Base-by-base conservation (phyloP, 1,140 invertebrate species). In the Ptiloglossa arizonensis region DNA sequence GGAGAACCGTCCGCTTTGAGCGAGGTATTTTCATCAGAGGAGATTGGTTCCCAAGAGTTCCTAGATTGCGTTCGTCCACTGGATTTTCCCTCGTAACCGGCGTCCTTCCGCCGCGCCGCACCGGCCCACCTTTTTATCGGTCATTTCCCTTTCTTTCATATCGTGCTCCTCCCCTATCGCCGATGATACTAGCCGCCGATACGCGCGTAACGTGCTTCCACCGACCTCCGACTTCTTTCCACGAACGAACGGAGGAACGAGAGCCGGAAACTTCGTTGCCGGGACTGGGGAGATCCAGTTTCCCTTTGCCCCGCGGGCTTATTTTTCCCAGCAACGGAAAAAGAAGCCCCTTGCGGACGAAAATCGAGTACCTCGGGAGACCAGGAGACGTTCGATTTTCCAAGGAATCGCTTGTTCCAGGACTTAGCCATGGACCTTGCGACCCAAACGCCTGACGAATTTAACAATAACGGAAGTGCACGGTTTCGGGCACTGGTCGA, bases 1-100 rank as follows among this genome's bases (percentile, higher is more conserved):
- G 50, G 62, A 75, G 63, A 74, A 79, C 57, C 74, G 70, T 72
- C 75, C 72, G 71, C 76, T 83, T 75, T 74, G 82, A 73, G 57
- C 83, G 66, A 86, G 84, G 84, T 86, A 86, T 86, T 86, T 86
- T 86, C 85, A 86, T 86, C 83, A 86, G 83, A 88, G 85, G 77
- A 89, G 88, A 89, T 89, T 88, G 88, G 87, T 86, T 88, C 80
- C 86, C 79, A 67, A 79, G 85, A 88, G 83, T 88, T 87, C 77
- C 82, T 78, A 86, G 87, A 89, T 88, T 87, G 87, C 85, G 73
- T 88, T 81, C 71, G 78, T 71, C 75, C 75, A 63, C 52, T 75
- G 54, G 62, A 79, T 74, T 79, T 79, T 75, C 60, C 63, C 50
- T 66, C 48, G 70, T 68, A 79, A 75, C 77, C 50, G 46, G 44